A percentile compares a stretch with the other conserved stretches of the same genome.
phyloP scores from a whole-genome alignment of 2,888 invertebrate species.

The Thymelicus lineola region DNA sequence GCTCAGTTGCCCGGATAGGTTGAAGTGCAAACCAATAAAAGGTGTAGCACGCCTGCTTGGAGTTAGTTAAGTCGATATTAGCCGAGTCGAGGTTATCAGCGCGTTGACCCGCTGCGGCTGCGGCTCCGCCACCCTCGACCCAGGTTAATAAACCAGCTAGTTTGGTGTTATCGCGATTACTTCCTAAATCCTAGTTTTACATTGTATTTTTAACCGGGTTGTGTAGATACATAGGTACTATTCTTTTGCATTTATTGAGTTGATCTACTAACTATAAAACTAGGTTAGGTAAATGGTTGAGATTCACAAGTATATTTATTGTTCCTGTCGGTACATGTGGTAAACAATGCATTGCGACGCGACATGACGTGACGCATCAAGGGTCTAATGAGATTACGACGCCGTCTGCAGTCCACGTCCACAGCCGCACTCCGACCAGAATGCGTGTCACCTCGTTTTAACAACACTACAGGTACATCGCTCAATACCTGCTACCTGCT shows the following conservation, averaged over 20 bases:
- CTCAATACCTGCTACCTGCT: neutral
- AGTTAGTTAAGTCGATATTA: constrained; percentile 30
- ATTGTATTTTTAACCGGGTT: constrained; percentile 5
- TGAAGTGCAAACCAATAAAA: neutral
- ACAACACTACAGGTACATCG: neutral
- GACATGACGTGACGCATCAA: constrained; percentile 15
- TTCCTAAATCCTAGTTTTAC: constrained; percentile 18
- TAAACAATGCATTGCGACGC: neutral
- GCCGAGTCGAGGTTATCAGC: constrained; percentile 29
- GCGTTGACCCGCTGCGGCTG: constrained; percentile 15
- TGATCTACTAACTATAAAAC: no score
- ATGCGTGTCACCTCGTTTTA: constrained; percentile 19
- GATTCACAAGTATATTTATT: neutral
- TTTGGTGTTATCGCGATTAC: neutral
- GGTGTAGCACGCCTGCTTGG: constrained; percentile 13
- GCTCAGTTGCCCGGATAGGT: no score
- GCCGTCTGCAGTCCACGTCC: neutral
- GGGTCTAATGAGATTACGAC: constrained; percentile 12
- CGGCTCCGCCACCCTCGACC: no score
- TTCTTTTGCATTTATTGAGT: no score
- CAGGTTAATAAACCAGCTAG: no score
- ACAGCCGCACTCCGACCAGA: constrained; percentile 5
- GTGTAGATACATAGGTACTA: no score
- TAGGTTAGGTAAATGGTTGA: neutral
- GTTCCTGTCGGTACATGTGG: neutral